phyloP scores from a whole-genome alignment of 1,140 invertebrate species.

The Micrasema longulum region DNA sequence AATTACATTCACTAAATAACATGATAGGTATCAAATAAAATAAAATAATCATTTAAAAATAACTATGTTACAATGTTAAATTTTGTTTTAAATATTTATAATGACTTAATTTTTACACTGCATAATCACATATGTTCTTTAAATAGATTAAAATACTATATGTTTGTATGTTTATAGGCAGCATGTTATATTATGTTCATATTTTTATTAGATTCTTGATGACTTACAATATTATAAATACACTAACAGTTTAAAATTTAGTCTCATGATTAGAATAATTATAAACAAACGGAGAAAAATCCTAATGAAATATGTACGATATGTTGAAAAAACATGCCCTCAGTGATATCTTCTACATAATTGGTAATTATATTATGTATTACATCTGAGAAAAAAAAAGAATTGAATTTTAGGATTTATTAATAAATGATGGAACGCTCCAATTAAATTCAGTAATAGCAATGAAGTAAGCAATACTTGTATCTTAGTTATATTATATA shows the following conservation, averaged over 20 bases:
- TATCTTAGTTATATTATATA: too few species aligned
- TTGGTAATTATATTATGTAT: not conserved
- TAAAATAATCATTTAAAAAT: slow-evolving; percentile 50
- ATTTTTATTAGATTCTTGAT: too few species aligned
- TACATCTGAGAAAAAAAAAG: too few species aligned
- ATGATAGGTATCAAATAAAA: slow-evolving; percentile 52
- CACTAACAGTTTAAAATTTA: not conserved
- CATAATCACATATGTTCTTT: slow-evolving; percentile 47
- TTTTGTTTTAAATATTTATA: slow-evolving; percentile 53
- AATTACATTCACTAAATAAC: slow-evolving; percentile 56
- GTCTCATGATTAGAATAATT: slow-evolving; percentile 28
- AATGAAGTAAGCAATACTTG: too few species aligned
- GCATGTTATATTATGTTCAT: not conserved
- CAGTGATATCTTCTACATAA: not conserved
- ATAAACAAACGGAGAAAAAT: slow-evolving; percentile 28
- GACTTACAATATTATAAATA: slow-evolving; percentile 9
- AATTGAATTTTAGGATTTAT: too few species aligned
- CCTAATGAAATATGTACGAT: slow-evolving; percentile 31
- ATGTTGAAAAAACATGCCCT: slow-evolving; percentile 29
- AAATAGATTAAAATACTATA: slow-evolving; percentile 38
- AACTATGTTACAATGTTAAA: slow-evolving; percentile 54
- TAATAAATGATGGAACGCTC: too few species aligned
- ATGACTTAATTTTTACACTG: slow-evolving; percentile 52
- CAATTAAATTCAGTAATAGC: too few species aligned
- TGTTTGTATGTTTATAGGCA: slow-evolving; percentile 30